Evolutionary conservation across 2,113 vertebrate genomes (phyloP).

Genomic region (Halichoerus grypus): DNA sequence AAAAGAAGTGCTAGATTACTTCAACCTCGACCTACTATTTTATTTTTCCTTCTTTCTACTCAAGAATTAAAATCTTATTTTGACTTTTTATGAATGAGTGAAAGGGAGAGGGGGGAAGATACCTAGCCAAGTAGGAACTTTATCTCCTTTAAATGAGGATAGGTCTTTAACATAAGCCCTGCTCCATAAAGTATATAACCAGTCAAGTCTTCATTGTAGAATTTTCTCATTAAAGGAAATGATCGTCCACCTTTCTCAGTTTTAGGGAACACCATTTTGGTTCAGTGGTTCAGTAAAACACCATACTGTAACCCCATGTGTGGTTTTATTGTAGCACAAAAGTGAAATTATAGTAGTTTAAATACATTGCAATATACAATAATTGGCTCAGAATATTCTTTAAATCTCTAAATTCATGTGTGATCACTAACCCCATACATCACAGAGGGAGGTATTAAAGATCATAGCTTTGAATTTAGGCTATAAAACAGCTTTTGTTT

Average conservation of each 20-base stretch:
- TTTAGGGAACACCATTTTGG: background rate
- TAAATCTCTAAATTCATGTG: background rate
- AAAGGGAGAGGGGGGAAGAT: background rate
- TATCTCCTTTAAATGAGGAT: background rate
- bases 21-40: background rate
- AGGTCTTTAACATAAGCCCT: background rate
- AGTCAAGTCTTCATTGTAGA: background rate
- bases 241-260: background rate
- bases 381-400: background rate
- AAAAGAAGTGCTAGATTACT: background rate
- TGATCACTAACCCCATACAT: background rate
- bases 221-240: background rate
- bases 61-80: background rate
- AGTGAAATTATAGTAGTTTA: constrained; percentile 6
- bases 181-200: background rate
- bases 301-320: background rate
- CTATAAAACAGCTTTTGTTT: constrained; percentile 17
- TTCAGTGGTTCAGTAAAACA: background rate
- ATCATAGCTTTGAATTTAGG: background rate
- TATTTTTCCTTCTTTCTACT: background rate
- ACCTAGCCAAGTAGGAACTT: background rate
- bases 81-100: background rate
- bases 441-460: background rate
- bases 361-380: background rate
- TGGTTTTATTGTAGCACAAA: background rate